phyloP scores from a whole-genome alignment of 2,797 vertebrate genomes.

The Coilia nasus region DNA sequence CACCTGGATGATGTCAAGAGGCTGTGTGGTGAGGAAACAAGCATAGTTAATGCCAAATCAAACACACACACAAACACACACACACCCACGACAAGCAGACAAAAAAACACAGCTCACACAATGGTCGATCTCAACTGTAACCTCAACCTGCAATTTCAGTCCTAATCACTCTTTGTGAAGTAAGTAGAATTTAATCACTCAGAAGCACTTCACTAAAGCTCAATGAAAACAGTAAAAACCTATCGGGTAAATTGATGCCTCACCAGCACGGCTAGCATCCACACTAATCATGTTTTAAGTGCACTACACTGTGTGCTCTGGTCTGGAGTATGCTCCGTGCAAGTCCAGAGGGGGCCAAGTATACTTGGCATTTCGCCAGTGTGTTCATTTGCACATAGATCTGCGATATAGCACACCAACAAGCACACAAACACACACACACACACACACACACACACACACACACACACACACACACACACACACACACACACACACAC shows the following conservation, averaged over 20 bases:
- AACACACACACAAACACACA: constrained; percentile 4
- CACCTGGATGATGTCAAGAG: not conserved
- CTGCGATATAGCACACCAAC: not conserved
- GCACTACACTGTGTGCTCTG: not conserved
- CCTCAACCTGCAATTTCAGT: not conserved
- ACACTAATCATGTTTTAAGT: not conserved
- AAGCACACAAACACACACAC: not conserved
- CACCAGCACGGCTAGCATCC: not conserved
- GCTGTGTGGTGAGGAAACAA: not conserved
- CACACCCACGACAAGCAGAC: not conserved
- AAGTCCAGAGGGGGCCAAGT: not conserved
- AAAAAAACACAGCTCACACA: not conserved
- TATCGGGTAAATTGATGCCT: not conserved
- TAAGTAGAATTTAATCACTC: not conserved
- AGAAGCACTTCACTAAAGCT: not conserved
- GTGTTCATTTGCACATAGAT: not conserved
- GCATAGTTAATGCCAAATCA: not conserved
- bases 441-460: constrained; percentile 20
- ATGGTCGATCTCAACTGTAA: not conserved
- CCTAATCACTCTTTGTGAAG: not conserved
- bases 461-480: not conserved
- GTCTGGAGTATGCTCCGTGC: not conserved
- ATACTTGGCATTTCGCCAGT: not conserved
- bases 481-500: not conserved
- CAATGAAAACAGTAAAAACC: not conserved